These are phyloP conservation scores for Gadopsis bispinosus DNA, from an alignment of 2,797 vertebrate species.

Conservation along the genomic window DNA sequence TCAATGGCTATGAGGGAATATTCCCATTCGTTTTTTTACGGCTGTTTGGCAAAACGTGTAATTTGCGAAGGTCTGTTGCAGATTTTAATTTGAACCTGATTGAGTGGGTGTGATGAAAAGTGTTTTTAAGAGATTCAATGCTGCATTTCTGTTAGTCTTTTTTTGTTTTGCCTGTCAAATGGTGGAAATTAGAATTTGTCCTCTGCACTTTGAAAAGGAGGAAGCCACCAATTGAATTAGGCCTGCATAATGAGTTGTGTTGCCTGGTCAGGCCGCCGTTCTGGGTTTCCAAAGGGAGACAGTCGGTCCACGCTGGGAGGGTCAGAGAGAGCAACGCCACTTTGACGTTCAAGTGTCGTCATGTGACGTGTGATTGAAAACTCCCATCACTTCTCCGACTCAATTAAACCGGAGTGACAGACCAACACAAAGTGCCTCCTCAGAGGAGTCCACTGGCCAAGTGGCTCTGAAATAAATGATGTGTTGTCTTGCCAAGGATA, in stretches of 20 bases:
- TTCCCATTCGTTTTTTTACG: slow-evolving; percentile 20
- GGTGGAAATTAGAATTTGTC: slow-evolving; percentile 12
- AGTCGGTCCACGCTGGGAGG: slow-evolving; percentile 23
- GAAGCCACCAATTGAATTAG: slow-evolving; percentile 57
- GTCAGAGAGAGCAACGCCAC: slow-evolving; percentile 55
- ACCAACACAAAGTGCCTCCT: background rate
- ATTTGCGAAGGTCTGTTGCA: slow-evolving; percentile 25
- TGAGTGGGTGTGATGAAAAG: background rate
- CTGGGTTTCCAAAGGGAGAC: slow-evolving; percentile 44
- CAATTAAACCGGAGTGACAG: slow-evolving; percentile 26
- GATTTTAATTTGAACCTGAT: slow-evolving; percentile 3
- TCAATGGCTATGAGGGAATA: slow-evolving; percentile 76
- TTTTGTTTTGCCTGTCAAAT: slow-evolving; percentile 4
- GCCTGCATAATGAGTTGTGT: slow-evolving; percentile 42
- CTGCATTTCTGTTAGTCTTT: slow-evolving; percentile 18
- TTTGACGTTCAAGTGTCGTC: slow-evolving; percentile 56
- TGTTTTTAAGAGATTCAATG: slow-evolving; percentile 5
- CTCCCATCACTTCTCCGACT: slow-evolving; percentile 33
- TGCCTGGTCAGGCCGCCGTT: slow-evolving; percentile 34
- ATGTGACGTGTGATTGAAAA: slow-evolving; percentile 50
- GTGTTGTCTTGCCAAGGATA: background rate
- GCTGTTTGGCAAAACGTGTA: slow-evolving; percentile 40
- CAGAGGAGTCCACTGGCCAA: background rate
- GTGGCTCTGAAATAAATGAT: background rate
- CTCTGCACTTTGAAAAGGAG: slow-evolving; percentile 37